phyloP scores from a whole-genome alignment of 2,797 vertebrate genomes.

The Anguilla megastoma region DNA sequence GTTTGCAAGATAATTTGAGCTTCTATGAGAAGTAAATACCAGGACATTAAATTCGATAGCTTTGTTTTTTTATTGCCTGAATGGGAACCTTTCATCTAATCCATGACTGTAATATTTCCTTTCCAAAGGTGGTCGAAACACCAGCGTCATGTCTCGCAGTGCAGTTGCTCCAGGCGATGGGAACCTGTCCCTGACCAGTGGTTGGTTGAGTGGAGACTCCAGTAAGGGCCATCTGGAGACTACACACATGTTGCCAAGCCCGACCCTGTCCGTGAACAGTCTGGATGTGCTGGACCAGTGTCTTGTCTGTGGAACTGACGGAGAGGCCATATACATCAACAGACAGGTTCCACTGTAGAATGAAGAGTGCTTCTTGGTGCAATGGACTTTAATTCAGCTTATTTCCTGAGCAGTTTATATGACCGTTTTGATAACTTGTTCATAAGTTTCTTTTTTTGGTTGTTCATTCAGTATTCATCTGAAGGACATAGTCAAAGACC shows the following conservation, averaged over 20 bases:
- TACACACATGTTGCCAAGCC: slow-evolving; percentile 88
- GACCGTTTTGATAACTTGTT: not conserved
- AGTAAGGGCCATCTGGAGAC: slow-evolving; percentile 90
- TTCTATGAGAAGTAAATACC: not conserved
- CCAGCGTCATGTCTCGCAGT: slow-evolving; percentile 78
- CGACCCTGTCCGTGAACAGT: slow-evolving; percentile 91
- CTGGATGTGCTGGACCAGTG: slow-evolving; percentile 90
- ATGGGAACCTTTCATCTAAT: not conserved
- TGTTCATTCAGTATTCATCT: not conserved
- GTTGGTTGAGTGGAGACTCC: slow-evolving; percentile 89
- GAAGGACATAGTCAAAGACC: not conserved
- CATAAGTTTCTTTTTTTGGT: slow-evolving; percentile 60
- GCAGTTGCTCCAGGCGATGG: slow-evolving; percentile 71
- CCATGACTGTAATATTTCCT: slow-evolving; percentile 20
- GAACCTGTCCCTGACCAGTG: slow-evolving; percentile 80
- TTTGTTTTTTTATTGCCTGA: not conserved
- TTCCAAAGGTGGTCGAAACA: slow-evolving; percentile 82
- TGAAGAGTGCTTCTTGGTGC: not conserved
- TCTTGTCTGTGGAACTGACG: slow-evolving; percentile 92
- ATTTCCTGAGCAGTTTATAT: slow-evolving; percentile 9
- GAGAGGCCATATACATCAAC: slow-evolving; percentile 92
- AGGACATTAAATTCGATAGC: not conserved
- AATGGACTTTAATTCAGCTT: not conserved
- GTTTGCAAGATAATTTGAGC: not conserved
- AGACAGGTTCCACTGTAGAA: slow-evolving; percentile 74